phyloP scores from a whole-genome alignment of 2,113 vertebrate species.

The Nyctereutes procyonoides region DNA sequence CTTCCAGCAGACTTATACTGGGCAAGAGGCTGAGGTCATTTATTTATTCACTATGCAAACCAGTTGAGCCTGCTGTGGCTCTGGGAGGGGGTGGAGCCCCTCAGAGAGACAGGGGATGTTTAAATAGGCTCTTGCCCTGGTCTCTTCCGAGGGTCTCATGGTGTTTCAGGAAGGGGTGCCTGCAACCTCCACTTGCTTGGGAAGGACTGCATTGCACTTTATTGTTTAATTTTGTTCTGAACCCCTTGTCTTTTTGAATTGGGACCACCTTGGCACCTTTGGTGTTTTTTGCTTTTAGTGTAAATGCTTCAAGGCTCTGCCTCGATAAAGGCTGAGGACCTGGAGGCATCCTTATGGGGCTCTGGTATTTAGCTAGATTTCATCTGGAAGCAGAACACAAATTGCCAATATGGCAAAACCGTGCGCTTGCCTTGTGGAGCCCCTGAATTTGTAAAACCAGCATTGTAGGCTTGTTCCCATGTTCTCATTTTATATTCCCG shows the following conservation, averaged over 20 bases:
- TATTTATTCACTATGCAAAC: neutral
- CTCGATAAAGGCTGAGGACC: neutral
- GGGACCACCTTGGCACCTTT: neutral
- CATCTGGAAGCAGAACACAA: constrained; percentile 25
- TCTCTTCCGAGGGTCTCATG: neutral
- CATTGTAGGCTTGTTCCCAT: neutral
- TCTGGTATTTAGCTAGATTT: neutral
- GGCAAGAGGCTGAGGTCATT: neutral
- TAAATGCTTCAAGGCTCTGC: neutral
- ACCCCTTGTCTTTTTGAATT: neutral
- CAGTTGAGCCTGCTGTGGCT: neutral
- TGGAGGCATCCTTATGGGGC: neutral
- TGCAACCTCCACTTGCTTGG: neutral
- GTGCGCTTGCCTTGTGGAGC: neutral
- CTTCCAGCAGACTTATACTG: neutral
- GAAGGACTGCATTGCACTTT: neutral
- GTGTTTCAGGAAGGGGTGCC: neutral
- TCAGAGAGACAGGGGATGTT: neutral
- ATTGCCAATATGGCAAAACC: neutral
- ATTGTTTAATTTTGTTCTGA: neutral
- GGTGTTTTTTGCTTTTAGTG: neutral
- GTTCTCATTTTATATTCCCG: constrained; percentile 32
- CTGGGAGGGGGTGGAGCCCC: neutral
- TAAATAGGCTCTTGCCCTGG: neutral
- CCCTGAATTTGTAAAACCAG: neutral